Base-by-base conservation (phyloP, 23 tunicate species). In the Trididemnum clinides region DNA sequence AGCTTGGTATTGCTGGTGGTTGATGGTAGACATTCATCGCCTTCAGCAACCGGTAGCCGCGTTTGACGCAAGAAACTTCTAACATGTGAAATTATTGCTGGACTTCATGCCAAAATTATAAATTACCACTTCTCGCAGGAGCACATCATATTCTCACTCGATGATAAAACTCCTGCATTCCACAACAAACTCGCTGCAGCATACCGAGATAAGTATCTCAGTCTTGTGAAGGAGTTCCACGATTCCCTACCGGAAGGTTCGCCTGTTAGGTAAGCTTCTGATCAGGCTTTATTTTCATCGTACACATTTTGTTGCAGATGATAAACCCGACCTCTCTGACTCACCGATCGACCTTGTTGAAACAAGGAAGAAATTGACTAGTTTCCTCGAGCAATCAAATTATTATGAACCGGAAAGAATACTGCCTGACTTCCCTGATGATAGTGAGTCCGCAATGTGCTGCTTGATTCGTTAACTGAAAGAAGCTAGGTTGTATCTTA, bases 201-300 rank as follows among this genome's bases (percentile, higher is more conserved):
- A 20, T 93, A 93, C 79, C 70, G 82, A 77, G 87, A 80, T 26
- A 84, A 64, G 36, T 86, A 72, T 33, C 33, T 84, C 15, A 49
- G 36, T 15, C 70, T 93, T 12, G 25, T 84, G 72, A 62, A 59
- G 21, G 81, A 82, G 63, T 64, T 62, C 54, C 84, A 72, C 18
- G 77, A 80, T 31, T 54, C 86, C 23, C 77, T 84, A 21, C 85
- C 92, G 0, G 98, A 93, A 88, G 98, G 98, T 93, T 26, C 10
- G 44, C 10, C 54, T 44, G 10, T 44, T 12, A 10, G 6, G 28
- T 6, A 63, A 5, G n/a, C n/a, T 22, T 10, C 28, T 63, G 22
- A 15, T 22, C 19, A 10, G 71, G 12, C 28, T 10, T 63, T 7
- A 63, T 22, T 5, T 12, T 7, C 54, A 7, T 7, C 10, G 54